Base-by-base conservation (phyloP, 2,888 invertebrate species). In the Subacronicta megacephala region DNA sequence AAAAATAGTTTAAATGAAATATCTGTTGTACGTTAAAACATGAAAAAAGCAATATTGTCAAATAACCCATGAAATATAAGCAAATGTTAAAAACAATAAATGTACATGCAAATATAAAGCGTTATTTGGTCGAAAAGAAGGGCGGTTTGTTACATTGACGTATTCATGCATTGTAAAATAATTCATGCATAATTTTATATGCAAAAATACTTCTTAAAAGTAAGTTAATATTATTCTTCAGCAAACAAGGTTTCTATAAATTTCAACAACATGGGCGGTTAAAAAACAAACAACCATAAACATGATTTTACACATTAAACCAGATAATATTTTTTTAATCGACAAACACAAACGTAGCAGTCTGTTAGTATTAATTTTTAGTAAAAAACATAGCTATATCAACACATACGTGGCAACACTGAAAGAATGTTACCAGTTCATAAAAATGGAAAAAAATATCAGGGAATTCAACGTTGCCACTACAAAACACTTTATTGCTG, bases 221-320 rank as follows among this genome's bases (percentile, higher is more conserved):
- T 43, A 55, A 29, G 17, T 38, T 37, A 41, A 50, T 15, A 44
- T 29, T 49, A 47, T 29, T 49, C 18, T 40, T 7, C 9, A 47
- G 17, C 31, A 57, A 13, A 41, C 26, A 18, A 49, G 7, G 43
- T 42, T 46, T 31, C n/a, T 33, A 51, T 26, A 9, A 26, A 26
- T 26, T 26, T 26, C 9, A 26, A 55, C 33, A 55, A 40, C 33
- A 55, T 23, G 18, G 52, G 41, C 31, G 15, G 20, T 49, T 33
- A 33, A 26, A 16, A 17, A 38, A 49, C 51, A 56, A 40, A 47
- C 43, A 33, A 15, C 33, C 13, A 62, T 31, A 56, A 41, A 53
- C 69, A 68, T 69, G 69, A 69, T 68, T 63, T 41, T 12, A 68
- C 69, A 53, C 36, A 37, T 52, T 63, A 62, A 31, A 62, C 37